Conservation (phyloP, 2,797 vertebrate genomes). For the Heteromormyrus szaboi region DNA sequence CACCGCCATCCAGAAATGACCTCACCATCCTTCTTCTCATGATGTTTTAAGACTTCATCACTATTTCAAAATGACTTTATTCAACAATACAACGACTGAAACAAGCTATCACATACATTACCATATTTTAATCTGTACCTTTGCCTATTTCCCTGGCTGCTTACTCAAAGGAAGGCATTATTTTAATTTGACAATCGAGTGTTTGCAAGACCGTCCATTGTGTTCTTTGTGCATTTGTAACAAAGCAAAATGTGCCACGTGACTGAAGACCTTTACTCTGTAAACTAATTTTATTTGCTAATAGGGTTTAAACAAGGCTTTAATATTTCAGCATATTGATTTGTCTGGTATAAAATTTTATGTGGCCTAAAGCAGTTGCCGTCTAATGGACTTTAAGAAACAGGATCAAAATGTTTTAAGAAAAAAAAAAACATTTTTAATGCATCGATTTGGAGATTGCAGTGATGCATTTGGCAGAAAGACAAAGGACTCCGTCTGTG, state of each 20-base stretch:
- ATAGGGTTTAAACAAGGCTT: constrained; percentile 46
- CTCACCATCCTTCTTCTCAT: neutral
- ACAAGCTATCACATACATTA: neutral
- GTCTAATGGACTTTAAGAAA: constrained; percentile 44
- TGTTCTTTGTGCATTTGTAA: neutral
- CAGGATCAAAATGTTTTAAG: constrained; percentile 47
- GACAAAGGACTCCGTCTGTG: constrained; percentile 14
- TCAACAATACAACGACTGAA: neutral
- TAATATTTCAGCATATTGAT: constrained; percentile 54
- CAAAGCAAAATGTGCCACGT: neutral
- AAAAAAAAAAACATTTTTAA: constrained; percentile 42
- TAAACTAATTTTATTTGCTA: constrained; percentile 39
- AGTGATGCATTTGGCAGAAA: constrained; percentile 35
- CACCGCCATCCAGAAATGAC: neutral
- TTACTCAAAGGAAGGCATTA: neutral
- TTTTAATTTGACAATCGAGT: neutral
- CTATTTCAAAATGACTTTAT: neutral
- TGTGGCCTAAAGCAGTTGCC: constrained; percentile 49
- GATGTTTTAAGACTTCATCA: neutral
- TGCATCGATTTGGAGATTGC: constrained; percentile 47
- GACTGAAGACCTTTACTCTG: constrained; percentile 4
- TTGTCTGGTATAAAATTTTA: constrained; percentile 48
- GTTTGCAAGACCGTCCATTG: neutral
- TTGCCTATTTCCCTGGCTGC: neutral
- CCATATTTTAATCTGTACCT: neutral